Base-by-base conservation (phyloP, 1,140 invertebrate genomes). In the Trichomalopsis sarcophagae region DNA sequence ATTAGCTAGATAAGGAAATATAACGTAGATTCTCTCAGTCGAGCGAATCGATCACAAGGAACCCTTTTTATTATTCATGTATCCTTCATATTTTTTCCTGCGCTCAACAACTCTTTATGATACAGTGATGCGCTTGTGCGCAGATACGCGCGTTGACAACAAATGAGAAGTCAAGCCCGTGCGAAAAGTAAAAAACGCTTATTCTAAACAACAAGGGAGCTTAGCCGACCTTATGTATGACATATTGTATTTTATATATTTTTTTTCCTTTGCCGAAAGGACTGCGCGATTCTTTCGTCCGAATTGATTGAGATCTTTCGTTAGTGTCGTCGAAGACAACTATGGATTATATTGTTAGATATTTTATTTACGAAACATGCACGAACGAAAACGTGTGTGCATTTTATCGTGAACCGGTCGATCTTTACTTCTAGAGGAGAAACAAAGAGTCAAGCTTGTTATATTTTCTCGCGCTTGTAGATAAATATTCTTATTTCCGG, bases 401-500 rank as follows among this genome's bases (percentile, higher is more conserved):
- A 50, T 47, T 33, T 27, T 62, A 27, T 73, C 69, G 11, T 73
- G 2, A 30, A 73, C 6, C 17, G 2, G n/a, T 62, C 44, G 14
- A 74, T 66, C 17, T 50, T 36, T 36, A 36, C 33, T 36, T 71
- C 47, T 30, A 23, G 78, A 75, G 23, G 17, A 40, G 80, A 62
- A 50, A 73, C 36, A 75, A 75, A 75, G 9, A 40, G 21, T n/a
- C 55, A n/a, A 62, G 55, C 21, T 6, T 62, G 17, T n/a, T 50
- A 27, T 87, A 87, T 86, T 86, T 86, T 82, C 75, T 88, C 81
- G 88, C 87, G 89, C 82, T 91, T 90, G 14, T 50, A 89, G 87
- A 90, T 91, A 91, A 92, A 91, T 91, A 89, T 87, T 86, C 89
- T 90, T 76, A 90, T 88, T n/a, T 85, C 83, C 55, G 77, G 87